phyloP scores from a whole-genome alignment of 2,113 vertebrate species.

The Otolemur garnettii region DNA sequence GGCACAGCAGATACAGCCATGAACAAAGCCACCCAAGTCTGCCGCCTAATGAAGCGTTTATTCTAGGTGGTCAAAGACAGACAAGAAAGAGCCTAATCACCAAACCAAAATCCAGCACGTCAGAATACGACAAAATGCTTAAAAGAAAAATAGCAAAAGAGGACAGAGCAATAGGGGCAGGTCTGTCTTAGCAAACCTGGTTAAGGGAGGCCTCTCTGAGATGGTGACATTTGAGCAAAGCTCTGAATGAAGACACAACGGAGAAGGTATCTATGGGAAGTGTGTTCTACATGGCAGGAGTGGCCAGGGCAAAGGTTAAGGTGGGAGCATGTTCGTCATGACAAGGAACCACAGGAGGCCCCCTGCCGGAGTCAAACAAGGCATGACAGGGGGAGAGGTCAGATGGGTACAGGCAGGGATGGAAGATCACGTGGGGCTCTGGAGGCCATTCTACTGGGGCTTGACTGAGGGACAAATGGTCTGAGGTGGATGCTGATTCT shows the following conservation, averaged over 20 bases:
- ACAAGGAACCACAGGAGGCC: background rate
- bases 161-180: background rate
- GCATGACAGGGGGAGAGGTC: background rate
- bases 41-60: background rate
- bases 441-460: background rate
- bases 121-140: background rate
- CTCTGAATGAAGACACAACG: background rate
- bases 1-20: background rate
- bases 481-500: background rate
- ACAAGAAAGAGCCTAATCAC: background rate
- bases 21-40: background rate
- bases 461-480: background rate
- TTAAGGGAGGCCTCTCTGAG: background rate
- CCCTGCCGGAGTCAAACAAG: background rate
- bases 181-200: background rate
- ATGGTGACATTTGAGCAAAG: background rate
- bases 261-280: background rate
- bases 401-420: background rate
- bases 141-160: background rate
- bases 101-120: background rate
- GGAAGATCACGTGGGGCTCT: fast-evolving
- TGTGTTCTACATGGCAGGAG: background rate
- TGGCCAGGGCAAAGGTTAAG: background rate
- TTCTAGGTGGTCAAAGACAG: background rate
- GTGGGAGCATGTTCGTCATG: fast-evolving